Percentiles rank a stretch among this genome's conserved stretches.
Evolutionary conservation across 1,140 invertebrate species (phyloP).

Genomic region (Platyura marginata): DNA sequence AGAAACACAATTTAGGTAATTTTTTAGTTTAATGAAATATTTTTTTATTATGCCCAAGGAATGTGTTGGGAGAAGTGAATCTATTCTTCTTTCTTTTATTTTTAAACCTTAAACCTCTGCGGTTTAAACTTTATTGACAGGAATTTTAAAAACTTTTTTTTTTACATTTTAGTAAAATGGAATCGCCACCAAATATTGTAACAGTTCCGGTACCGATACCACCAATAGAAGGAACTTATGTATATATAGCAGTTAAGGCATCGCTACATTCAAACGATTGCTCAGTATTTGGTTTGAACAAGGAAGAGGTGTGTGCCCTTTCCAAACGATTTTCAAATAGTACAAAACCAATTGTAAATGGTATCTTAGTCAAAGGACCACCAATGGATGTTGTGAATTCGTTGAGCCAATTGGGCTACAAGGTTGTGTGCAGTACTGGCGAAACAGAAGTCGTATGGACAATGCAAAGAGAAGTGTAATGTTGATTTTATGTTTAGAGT

Average conservation of each 20-base stretch:
- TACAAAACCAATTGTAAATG: conserved; percentile 40
- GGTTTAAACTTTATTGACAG: background rate
- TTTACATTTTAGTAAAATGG: no score
- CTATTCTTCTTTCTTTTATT: no score
- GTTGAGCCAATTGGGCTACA: conserved; percentile 53
- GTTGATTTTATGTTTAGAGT: background rate
- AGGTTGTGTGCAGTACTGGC: conserved; percentile 53
- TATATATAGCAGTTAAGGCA: conserved; percentile 57
- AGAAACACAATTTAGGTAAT: no score
- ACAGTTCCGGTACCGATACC: conserved; percentile 23
- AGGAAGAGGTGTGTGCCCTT: conserved; percentile 44
- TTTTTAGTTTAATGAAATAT: no score
- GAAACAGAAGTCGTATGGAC: conserved; percentile 67
- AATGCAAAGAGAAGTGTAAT: conserved; percentile 48
- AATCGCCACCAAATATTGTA: conserved; percentile 15
- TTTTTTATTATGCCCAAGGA: no score
- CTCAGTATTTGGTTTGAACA: conserved; percentile 49
- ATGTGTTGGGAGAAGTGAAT: no score
- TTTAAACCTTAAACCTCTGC: no score
- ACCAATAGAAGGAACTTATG: conserved; percentile 28
- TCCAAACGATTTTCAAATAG: conserved; percentile 43
- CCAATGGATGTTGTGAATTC: conserved; percentile 48
- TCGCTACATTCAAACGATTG: conserved; percentile 51
- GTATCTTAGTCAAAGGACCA: conserved; percentile 42
- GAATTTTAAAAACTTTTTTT: no score